A percentile compares a stretch with the other conserved stretches of the same genome.
Evolutionary conservation across 2,888 invertebrate genomes (phyloP).

Genomic region (Dasysyrphus albostriatus): DNA sequence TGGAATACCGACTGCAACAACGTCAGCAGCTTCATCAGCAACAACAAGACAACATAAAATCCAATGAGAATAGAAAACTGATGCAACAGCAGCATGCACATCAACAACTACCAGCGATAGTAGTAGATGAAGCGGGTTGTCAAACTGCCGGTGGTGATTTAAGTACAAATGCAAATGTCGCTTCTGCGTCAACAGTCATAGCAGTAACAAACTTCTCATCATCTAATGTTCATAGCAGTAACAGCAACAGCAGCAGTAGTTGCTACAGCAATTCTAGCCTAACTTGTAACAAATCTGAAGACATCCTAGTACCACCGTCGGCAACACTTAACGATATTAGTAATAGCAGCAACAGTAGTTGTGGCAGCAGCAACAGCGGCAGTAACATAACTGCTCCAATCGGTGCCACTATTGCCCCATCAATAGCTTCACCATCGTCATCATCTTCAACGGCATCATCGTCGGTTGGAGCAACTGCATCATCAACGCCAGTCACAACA

Average conservation of each 20-base stretch:
- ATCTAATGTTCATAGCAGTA: slow-evolving; percentile 79
- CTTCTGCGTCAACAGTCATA: slow-evolving; percentile 36
- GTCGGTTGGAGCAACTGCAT: slow-evolving; percentile 67
- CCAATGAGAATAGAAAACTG: slow-evolving; percentile 51
- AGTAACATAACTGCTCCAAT: slow-evolving; percentile 69
- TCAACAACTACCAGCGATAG: slow-evolving; percentile 67
- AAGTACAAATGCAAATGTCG: slow-evolving; percentile 68
- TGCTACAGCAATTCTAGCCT: slow-evolving; percentile 77
- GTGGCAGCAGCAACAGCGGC: slow-evolving; percentile 76
- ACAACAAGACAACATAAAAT: slow-evolving; percentile 64
- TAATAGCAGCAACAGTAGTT: slow-evolving; percentile 77
- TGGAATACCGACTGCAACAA: slow-evolving; percentile 81
- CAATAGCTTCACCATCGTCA: slow-evolving; percentile 75
- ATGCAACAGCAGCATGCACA: slow-evolving; percentile 50
- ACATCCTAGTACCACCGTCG: slow-evolving; percentile 70
- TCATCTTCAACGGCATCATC: slow-evolving; percentile 77
- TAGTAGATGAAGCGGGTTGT: slow-evolving; percentile 59
- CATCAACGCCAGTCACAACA: slow-evolving; percentile 79
- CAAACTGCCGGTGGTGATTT: slow-evolving; percentile 48
- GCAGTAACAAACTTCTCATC: slow-evolving; percentile 66
- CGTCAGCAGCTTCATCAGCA: slow-evolving; percentile 79
- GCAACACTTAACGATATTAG: slow-evolving; percentile 75
- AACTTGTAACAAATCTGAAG: slow-evolving; percentile 73
- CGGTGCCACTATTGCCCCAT: slow-evolving; percentile 51
- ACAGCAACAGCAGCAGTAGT: slow-evolving; percentile 82